These are phyloP conservation scores for Egretta garzetta DNA, from an alignment of 2,113 vertebrate genomes.

Conservation along the genomic window DNA sequence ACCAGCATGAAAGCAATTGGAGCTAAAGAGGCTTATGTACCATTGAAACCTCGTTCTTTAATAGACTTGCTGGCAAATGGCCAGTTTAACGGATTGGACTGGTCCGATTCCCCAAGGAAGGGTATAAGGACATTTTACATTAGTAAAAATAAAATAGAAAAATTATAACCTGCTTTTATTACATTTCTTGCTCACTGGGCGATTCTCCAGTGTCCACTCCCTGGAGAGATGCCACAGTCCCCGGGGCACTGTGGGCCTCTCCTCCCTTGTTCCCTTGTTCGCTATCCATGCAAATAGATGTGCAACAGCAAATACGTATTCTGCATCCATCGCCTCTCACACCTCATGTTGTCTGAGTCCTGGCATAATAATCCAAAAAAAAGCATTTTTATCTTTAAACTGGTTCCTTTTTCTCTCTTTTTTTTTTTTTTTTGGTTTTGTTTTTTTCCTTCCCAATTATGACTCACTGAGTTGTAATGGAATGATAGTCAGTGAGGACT, in stretches of 20 bases:
- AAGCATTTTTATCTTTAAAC: neutral
- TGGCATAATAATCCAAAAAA: neutral
- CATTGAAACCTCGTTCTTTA: neutral
- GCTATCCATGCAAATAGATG: rapidly evolving
- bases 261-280: neutral
- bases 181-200: neutral
- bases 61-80: neutral
- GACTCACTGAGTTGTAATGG: neutral
- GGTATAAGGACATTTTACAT: neutral
- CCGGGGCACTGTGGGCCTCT: rapidly evolving
- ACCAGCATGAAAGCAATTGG: rapidly evolving
- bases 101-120: neutral
- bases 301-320: neutral
- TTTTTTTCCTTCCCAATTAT: neutral
- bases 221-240: neutral
- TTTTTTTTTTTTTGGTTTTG: too few relatives aligned
- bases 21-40: neutral
- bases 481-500: neutral
- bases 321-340: rapidly evolving
- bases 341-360: neutral
- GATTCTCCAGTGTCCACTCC: neutral
- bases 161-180: neutral
- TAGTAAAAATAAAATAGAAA: neutral
- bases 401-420: rapidly evolving
- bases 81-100: neutral